A percentile compares a stretch with the other conserved stretches of the same genome.
Conservation (phyloP, 1,140 invertebrate species). For the Bradynema listronoti region DNA sequence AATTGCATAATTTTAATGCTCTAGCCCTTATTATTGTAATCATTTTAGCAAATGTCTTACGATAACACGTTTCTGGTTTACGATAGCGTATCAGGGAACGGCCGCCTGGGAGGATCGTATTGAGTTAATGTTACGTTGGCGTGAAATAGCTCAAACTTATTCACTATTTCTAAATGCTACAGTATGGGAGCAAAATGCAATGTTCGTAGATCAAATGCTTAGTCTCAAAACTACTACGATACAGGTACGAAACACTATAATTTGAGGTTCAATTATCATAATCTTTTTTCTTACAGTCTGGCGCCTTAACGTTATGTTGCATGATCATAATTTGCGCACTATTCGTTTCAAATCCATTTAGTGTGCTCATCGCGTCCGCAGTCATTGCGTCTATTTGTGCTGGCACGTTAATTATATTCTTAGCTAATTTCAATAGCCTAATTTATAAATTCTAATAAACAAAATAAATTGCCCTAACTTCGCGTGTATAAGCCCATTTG, state of each 20-base stretch:
- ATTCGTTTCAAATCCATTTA: constrained; percentile 59
- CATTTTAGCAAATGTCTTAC: constrained; percentile 32
- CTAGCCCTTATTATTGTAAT: no score
- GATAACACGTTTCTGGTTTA: constrained; percentile 42
- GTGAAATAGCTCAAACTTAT: constrained; percentile 39
- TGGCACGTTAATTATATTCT: neutral
- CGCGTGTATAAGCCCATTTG: no score
- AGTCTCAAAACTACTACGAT: constrained; percentile 42
- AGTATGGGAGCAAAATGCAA: constrained; percentile 52
- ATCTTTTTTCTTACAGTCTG: constrained; percentile 46
- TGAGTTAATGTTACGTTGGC: constrained; percentile 51
- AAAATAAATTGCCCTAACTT: no score
- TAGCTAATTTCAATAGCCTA: neutral
- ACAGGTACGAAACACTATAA: constrained; percentile 24
- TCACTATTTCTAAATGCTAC: constrained; percentile 47
- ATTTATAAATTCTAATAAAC: neutral
- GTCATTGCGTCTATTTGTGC: constrained; percentile 58
- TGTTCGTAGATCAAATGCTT: constrained; percentile 57
- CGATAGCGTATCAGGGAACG: constrained; percentile 48
- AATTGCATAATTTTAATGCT: no score
- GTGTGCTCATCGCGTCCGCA: constrained; percentile 57
- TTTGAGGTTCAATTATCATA: neutral
- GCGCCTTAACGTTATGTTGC: constrained; percentile 58
- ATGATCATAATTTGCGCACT: constrained; percentile 60
- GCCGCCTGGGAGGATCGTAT: constrained; percentile 49